phyloP scores from a whole-genome alignment of 2,113 vertebrate genomes.

The Morphnarchus princeps region DNA sequence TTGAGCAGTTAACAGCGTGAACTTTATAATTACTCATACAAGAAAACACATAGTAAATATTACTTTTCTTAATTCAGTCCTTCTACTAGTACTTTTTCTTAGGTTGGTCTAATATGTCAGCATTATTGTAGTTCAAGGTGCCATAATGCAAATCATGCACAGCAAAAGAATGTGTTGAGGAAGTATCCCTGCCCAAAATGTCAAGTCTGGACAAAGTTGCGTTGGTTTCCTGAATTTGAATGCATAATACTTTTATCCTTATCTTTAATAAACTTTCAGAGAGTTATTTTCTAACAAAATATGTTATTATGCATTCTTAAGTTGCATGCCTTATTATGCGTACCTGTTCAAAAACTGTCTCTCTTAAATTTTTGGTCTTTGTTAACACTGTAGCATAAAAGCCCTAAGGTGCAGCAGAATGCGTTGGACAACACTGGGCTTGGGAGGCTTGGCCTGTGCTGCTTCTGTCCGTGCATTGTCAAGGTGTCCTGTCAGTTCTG shows the following conservation, averaged over 20 bases:
- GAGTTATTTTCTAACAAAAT: background rate
- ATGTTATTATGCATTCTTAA: background rate
- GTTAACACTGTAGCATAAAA: background rate
- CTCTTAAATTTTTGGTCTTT: background rate
- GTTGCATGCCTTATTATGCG: background rate
- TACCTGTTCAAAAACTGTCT: background rate
- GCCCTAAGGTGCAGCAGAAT: background rate
- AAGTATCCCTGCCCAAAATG: slow-evolving; percentile 1
- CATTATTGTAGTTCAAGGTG: background rate
- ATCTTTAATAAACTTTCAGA: background rate
- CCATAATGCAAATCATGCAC: background rate
- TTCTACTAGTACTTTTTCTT: background rate
- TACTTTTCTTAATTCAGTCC: background rate
- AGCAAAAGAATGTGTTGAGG: background rate
- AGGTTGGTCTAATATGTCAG: background rate
- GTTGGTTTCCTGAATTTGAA: background rate
- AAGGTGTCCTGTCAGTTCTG: background rate
- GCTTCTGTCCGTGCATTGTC: accelerated
- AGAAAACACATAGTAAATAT: background rate
- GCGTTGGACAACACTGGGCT: background rate
- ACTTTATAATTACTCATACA: background rate
- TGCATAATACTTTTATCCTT: background rate
- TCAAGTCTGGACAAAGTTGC: background rate
- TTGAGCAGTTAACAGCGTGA: background rate
- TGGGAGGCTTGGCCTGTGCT: background rate